Evolutionary conservation across 2,797 vertebrate genomes (phyloP), one percentile per base, ranked within the genome.

Genomic region (Anabacerthia variegaticeps): DNA sequence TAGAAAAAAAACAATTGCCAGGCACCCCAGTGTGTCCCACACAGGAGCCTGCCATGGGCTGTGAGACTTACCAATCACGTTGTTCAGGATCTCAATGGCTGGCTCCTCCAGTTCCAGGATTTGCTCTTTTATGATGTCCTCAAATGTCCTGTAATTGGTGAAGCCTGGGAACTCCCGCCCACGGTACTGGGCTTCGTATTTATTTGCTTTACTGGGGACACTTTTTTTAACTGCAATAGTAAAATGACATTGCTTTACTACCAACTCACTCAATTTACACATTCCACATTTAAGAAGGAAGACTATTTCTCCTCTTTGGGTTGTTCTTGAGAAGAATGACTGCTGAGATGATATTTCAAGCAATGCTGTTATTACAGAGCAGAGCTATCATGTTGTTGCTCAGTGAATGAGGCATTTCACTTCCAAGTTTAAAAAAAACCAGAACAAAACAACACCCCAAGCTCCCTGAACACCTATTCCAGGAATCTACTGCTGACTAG

Each of bases 81-180:
- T 96, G 68, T 98, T 98, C 28, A 99, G 95, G 58, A 96, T 98
- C 12, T 27, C 89, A 14, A 99, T 2, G 2, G 99, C 98, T 2
- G 99, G 99, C 36, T 98, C 97, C 62, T 99, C 98, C 92, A 99
- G 94, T 7, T 66, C 34, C 46, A 62, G 86, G 80, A 99, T 96
- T 81, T 99, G 98, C 5, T 98, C 93, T 91, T 97, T 98, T 48
- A 99, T 71, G 28, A 99, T 98, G 14, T 81, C 88, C 95, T 99
- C 99, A 90, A 99, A 99, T 4, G 97, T 98, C 86, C 93, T 98
- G 94, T 98, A 99, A 93, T 97, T 99, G 95, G 97, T 97, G 93
- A 99, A 99, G 3, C 98, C 98, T 0, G 98, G 98, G 48, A 99
- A 98, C 84, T 99, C 99, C 94, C 98, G 96, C 12, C 99, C 99